Conservation (phyloP, 2,113 vertebrate genomes). For the Varanus komodoensis region DNA sequence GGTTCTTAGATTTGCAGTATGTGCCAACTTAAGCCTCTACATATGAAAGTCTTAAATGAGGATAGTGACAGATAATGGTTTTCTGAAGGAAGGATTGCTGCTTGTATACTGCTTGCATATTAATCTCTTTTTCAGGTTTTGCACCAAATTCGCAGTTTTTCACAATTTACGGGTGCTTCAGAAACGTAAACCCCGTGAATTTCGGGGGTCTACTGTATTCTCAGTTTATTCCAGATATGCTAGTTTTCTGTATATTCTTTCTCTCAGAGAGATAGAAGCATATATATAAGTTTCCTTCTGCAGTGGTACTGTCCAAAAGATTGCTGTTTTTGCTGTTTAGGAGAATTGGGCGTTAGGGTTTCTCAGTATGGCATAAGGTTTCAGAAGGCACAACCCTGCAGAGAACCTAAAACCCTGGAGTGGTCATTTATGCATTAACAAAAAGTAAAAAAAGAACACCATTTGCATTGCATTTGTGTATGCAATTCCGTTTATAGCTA, state of each 20-base stretch:
- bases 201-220: neutral
- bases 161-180: too few relatives aligned
- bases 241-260: neutral
- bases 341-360: neutral
- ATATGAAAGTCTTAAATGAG: neutral
- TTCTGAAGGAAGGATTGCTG: neutral
- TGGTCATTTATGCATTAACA: too few relatives aligned
- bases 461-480: too few relatives aligned
- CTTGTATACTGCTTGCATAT: neutral
- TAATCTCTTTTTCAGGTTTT: neutral
- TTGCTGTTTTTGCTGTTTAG: neutral
- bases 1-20: neutral
- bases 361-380: neutral
- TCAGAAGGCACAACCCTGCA: too few relatives aligned
- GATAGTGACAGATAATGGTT: too few relatives aligned
- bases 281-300: neutral
- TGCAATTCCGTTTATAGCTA: too few relatives aligned
- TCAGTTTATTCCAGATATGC: neutral
- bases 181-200: too few relatives aligned
- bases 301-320: neutral
- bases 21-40: neutral
- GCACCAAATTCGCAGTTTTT: neutral
- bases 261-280: too few relatives aligned
- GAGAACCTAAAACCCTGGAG: neutral
- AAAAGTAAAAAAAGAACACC: too few relatives aligned